phyloP scores from a whole-genome alignment of 92 coral and sea anemone genomes.

The Chrysogorgia sp. region DNA sequence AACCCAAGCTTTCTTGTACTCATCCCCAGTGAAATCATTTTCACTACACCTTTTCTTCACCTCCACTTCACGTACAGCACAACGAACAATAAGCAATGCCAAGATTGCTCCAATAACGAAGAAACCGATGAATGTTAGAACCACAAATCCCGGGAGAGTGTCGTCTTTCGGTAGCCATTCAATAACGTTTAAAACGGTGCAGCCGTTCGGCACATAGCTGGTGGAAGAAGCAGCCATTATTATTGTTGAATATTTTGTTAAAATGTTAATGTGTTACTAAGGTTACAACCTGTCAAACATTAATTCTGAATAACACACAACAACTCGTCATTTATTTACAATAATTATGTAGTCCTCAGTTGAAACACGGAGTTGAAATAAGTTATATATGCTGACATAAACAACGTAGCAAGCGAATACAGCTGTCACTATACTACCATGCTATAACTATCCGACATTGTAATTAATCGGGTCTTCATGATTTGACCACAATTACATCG shows the following conservation, averaged over 20 bases:
- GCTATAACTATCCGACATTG: no score
- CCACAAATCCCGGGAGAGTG: conserved; percentile 88
- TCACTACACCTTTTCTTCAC: conserved; percentile 47
- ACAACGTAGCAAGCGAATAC: no score
- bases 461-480: no score
- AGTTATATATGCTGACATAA: no score
- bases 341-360: no score
- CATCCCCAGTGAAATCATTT: conserved; percentile 4
- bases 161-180: conserved; percentile 74
- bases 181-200: conserved; percentile 64
- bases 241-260: background rate
- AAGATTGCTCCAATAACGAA: conserved; percentile 75
- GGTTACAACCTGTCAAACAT: no score
- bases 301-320: no score
- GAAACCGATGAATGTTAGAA: conserved; percentile 77
- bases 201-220: conserved; percentile 51
- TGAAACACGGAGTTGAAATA: no score
- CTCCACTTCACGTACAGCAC: conserved; percentile 88
- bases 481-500: no score
- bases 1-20: conserved; percentile 30
- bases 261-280: background rate
- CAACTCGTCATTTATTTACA: no score
- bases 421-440: no score
- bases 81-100: conserved; percentile 76
- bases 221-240: conserved; percentile 79